Percentiles rank a stretch among this genome's conserved stretches.
phyloP scores from a whole-genome alignment of 2,888 invertebrate species.

The Mythimna impura region DNA sequence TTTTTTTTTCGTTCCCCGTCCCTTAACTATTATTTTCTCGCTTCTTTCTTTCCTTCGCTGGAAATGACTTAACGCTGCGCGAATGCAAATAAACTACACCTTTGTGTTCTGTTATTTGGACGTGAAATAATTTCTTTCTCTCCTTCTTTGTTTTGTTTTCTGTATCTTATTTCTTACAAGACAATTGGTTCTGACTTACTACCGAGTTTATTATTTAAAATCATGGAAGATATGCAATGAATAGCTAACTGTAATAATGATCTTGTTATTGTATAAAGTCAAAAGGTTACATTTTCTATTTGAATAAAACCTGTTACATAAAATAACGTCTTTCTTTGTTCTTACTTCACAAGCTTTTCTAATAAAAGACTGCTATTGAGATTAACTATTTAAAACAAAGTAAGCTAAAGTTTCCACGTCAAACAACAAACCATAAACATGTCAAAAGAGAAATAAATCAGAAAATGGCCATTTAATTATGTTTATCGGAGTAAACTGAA shows the following conservation, averaged over 20 bases:
- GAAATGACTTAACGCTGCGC: slow-evolving; percentile 64
- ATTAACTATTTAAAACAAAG: slow-evolving; percentile 1
- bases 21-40: slow-evolving; percentile 61
- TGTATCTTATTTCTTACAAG: slow-evolving; percentile 41
- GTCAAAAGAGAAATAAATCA: slow-evolving; percentile 50
- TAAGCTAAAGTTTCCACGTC: slow-evolving; percentile 9
- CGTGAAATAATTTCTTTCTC: slow-evolving; percentile 60
- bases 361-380: not conserved
- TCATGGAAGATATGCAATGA: not conserved
- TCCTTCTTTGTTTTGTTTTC: slow-evolving; percentile 43
- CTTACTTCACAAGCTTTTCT: slow-evolving; percentile 9
- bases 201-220: slow-evolving; percentile 23
- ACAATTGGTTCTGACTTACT: slow-evolving; percentile 38
- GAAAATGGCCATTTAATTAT: slow-evolving; percentile 73
- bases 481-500: slow-evolving; percentile 75
- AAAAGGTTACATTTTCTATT: slow-evolving; percentile 7
- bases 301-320: not conserved
- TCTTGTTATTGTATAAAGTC: not conserved
- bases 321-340: slow-evolving; percentile 13
- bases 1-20: slow-evolving; percentile 38
- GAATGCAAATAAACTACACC: slow-evolving; percentile 67
- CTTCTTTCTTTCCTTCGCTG: slow-evolving; percentile 60
- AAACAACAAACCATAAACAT: slow-evolving; percentile 33
- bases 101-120: slow-evolving; percentile 64
- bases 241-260: not conserved